A percentile compares a stretch with the other conserved stretches of the same genome.
phyloP scores from a whole-genome alignment of 2,113 vertebrate species.

The Strigops habroptila region DNA sequence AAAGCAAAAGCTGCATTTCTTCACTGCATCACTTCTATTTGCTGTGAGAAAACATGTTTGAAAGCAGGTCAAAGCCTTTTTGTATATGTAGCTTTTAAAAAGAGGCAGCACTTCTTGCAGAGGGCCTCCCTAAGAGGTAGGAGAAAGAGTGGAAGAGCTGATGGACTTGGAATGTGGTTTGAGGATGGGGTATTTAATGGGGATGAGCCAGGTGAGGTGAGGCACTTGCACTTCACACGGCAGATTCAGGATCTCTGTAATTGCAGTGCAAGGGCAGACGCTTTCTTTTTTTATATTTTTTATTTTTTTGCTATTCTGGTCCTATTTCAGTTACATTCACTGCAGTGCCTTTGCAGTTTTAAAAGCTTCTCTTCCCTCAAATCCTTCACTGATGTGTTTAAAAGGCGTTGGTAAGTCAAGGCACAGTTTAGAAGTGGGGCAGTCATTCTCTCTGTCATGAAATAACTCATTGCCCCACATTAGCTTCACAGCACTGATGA shows the following conservation, averaged over 20 bases:
- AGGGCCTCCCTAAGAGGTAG: not conserved
- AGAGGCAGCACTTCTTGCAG: not conserved
- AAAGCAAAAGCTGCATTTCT: not conserved
- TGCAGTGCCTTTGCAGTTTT: not conserved
- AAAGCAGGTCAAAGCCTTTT: not conserved
- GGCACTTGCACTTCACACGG: not conserved
- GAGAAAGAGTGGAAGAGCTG: not conserved
- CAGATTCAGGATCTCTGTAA: not conserved
- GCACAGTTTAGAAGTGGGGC: not conserved
- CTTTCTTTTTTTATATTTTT: not conserved
- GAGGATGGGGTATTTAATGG: not conserved
- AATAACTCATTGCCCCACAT: not conserved
- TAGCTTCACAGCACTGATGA: not conserved
- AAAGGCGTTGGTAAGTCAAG: not conserved
- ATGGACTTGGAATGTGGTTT: not conserved
- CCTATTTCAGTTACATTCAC: not conserved
- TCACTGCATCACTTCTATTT: not conserved
- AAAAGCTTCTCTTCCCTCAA: not conserved
- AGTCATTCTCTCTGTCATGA: not conserved
- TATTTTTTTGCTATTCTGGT: not conserved
- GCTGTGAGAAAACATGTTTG: rapidly evolving
- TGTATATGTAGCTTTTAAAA: not conserved
- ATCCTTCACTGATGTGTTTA: not conserved
- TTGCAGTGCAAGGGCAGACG: not conserved
- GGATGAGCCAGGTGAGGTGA: not conserved